Percentiles rank a stretch among this genome's conserved stretches.
Evolutionary conservation across 2,113 vertebrate genomes (phyloP).

Genomic region (Clarias macrocephalus): DNA sequence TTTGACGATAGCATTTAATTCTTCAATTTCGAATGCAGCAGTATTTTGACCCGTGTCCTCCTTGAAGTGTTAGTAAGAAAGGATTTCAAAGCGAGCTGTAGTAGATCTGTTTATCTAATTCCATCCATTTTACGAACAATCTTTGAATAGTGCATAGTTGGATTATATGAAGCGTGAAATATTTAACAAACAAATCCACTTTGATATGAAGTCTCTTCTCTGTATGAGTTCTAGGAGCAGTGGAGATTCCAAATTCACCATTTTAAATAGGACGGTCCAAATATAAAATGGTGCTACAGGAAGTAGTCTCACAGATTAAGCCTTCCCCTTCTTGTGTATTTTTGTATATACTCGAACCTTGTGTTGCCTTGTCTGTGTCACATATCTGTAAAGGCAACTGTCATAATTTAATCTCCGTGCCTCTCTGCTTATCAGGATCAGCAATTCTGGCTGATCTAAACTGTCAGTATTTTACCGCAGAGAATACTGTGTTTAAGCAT

Average conservation of each 20-base stretch:
- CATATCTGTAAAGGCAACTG: conserved; percentile 43
- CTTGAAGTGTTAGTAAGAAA: conserved; percentile 11
- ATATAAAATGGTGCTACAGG: conserved; percentile 66
- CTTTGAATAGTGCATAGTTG: background rate
- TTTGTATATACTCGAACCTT: conserved; percentile 33
- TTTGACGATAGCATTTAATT: background rate
- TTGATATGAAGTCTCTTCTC: conserved; percentile 6
- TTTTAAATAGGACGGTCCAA: conserved; percentile 35
- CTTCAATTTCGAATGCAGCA: conserved; percentile 3
- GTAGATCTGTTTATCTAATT: background rate
- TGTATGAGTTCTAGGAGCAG: background rate
- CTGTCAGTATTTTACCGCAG: conserved; percentile 27
- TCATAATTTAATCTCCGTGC: conserved; percentile 43
- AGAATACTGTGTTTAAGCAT: conserved; percentile 25
- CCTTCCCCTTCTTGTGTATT: conserved; percentile 45
- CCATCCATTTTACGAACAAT: background rate
- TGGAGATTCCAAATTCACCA: conserved; percentile 35
- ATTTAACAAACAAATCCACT: conserved; percentile 13
- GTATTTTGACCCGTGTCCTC: background rate
- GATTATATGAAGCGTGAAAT: conserved; percentile 6
- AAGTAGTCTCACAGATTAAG: conserved; percentile 55
- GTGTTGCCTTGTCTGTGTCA: conserved; percentile 54
- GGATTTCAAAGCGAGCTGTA: conserved; percentile 9
- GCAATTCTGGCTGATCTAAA: conserved; percentile 7
- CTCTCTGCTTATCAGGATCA: conserved; percentile 48